Evolutionary conservation across 2,797 vertebrate genomes (phyloP), one percentile per base, ranked within the genome.

Genomic region (Gambusia yucatana): DNA sequence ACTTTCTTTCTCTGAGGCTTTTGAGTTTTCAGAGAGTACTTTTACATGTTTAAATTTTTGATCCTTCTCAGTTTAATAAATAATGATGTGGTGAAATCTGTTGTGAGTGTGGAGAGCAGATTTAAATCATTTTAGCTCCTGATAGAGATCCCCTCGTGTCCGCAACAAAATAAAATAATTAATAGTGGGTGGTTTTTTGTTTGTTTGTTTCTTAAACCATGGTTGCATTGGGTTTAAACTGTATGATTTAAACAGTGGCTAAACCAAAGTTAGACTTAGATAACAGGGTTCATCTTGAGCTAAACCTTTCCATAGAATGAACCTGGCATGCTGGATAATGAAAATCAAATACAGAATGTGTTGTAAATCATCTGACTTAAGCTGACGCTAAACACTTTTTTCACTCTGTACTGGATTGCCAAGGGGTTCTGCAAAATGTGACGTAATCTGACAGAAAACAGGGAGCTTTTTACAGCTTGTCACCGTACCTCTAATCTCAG

Each of bases 311-410:
- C 4, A n/a, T 16, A 43, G 13, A 70, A 70, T 70, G n/a, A n/a
- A 70, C 14, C 41, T 44, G 67, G 3, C 25, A 44, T 16, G 6
- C 1, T 16, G 22, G 41, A 70, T 43, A 28, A 70, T 70, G 22
- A 44, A 43, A 44, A 28, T 43, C 25, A 70, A 44, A 70, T 3
- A 16, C 67, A 70, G 1, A 16, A 70, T 70, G 13, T 44, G 6
- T 14, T 70, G 39, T 43, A 41, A 41, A 44, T n/a, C 41, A 14
- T 69, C 25, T 44, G 41, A 70, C 41, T 44, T 70, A 70, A 70
- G 67, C 22, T 70, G 67, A 70, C 67, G 44, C 67, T 70, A 44
- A 44, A 44, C 41, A n/a, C 41, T 44, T 44, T 39, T 44, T 70
- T 13, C 22, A 41, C 20, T 39, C 36, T 10, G 33, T 13, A 13